Evolutionary conservation across 1,140 invertebrate species (phyloP).

Genomic region (Danaus plexippus): DNA sequence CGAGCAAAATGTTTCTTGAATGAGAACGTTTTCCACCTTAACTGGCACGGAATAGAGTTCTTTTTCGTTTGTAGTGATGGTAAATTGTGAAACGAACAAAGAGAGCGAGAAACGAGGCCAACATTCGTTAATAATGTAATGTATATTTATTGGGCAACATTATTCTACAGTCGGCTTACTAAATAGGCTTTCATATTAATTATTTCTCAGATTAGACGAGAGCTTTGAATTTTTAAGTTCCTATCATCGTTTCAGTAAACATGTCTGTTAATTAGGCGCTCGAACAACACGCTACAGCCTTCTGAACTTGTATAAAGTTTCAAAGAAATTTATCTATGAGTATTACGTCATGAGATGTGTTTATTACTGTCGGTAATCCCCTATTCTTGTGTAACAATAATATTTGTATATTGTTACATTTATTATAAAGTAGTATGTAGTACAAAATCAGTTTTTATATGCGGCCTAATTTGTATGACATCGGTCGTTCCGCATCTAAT

Average conservation of each 20-base stretch:
- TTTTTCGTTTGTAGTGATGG: conserved; percentile 47
- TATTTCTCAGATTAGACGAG: conserved; percentile 30
- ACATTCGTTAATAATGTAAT: conserved; percentile 72
- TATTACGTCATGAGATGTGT: too few relatives aligned
- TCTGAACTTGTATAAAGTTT: too few relatives aligned
- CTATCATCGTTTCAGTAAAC: too few relatives aligned
- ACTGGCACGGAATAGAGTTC: conserved; percentile 38
- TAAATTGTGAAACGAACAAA: conserved; percentile 68
- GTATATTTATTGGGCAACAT: conserved; percentile 70
- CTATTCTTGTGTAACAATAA: too few relatives aligned
- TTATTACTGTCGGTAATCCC: too few relatives aligned
- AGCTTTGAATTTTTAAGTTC: conserved; percentile 21
- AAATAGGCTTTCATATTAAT: conserved; percentile 54
- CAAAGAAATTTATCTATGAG: too few relatives aligned
- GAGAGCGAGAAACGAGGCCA: conserved; percentile 69
- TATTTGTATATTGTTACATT: conserved; percentile 18
- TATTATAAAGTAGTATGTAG: conserved; percentile 11
- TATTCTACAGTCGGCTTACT: conserved; percentile 57
- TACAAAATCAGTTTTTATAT: conserved; percentile 59
- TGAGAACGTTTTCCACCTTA: conserved; percentile 63
- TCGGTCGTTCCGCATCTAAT: conserved; percentile 72
- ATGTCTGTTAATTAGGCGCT: too few relatives aligned
- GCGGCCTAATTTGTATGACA: conserved; percentile 71
- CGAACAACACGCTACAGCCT: too few relatives aligned
- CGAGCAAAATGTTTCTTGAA: conserved; percentile 42